A percentile compares a stretch with the other conserved stretches of the same genome.
Conservation (phyloP, 2,888 invertebrate species). For the Eupithecia abbreviata region DNA sequence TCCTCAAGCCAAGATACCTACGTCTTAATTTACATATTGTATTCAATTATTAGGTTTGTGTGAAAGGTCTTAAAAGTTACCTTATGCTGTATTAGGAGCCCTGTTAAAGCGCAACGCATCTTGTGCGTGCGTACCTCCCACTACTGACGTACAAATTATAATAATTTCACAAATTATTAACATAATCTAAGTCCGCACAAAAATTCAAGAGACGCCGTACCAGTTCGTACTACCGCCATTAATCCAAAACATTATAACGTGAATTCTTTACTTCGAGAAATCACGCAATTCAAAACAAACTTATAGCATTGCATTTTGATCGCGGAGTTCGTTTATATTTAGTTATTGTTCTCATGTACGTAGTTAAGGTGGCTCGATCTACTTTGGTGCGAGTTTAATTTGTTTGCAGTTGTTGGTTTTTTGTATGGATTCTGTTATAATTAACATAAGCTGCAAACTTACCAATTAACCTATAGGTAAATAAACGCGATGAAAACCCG, state of each 20-base stretch:
- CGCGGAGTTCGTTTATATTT: not conserved
- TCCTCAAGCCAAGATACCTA: not conserved
- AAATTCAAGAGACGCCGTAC: slow-evolving; percentile 29
- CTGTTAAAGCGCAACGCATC: not conserved
- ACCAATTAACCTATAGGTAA: no score
- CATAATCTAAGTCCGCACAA: slow-evolving; percentile 17
- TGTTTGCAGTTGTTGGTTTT: not conserved
- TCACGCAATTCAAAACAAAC: slow-evolving; percentile 32
- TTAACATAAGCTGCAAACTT: no score
- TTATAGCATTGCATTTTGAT: slow-evolving; percentile 25
- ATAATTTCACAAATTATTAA: slow-evolving; percentile 11
- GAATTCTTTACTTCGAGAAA: slow-evolving; percentile 22
- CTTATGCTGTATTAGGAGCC: no score
- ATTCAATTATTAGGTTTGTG: not conserved
- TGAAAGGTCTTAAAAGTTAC: no score
- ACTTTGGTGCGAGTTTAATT: not conserved
- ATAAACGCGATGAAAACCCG: no score
- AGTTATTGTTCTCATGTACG: slow-evolving; percentile 18
- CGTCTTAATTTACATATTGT: not conserved
- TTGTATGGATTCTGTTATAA: no score
- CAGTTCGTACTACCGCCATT: slow-evolving; percentile 31
- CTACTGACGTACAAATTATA: not conserved
- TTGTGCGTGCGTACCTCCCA: slow-evolving; percentile 6
- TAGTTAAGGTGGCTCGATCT: slow-evolving; percentile 1
- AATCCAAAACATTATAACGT: slow-evolving; percentile 28